Percentiles rank a stretch among this genome's conserved stretches.
These are phyloP conservation scores for Arvicanthis niloticus DNA, from an alignment of 2,113 vertebrate genomes.

Conservation along the genomic window DNA sequence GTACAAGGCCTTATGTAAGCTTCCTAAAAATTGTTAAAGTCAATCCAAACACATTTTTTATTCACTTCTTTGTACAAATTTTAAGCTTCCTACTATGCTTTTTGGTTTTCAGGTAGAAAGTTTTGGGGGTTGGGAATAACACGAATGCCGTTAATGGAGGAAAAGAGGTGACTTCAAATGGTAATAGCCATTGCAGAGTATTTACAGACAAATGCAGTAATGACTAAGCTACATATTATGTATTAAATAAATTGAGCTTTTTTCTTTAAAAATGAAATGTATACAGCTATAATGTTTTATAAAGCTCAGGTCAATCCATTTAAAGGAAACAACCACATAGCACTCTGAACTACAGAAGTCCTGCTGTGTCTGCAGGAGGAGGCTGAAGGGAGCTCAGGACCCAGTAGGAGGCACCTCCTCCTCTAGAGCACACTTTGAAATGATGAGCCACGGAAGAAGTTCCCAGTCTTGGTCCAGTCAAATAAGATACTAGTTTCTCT, in stretches of 20 bases:
- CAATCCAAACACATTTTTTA: not conserved
- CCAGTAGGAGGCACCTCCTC: not conserved
- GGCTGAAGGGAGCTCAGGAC: not conserved
- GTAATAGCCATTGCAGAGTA: not conserved
- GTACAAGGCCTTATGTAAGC: not conserved
- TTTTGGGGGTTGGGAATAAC: not conserved
- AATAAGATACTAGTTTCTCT: not conserved
- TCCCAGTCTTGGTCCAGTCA: no score
- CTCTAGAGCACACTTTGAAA: not conserved
- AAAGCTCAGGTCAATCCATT: not conserved
- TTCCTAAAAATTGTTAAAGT: not conserved
- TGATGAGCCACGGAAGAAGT: not conserved
- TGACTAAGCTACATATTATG: not conserved
- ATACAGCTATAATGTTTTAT: not conserved
- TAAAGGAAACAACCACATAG: not conserved
- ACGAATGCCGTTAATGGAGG: not conserved
- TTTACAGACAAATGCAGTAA: not conserved
- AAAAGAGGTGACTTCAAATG: not conserved
- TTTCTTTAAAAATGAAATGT: not conserved
- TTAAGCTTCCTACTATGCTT: not conserved
- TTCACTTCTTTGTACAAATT: not conserved
- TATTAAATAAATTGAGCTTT: not conserved
- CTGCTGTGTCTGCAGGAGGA: not conserved
- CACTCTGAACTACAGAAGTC: not conserved
- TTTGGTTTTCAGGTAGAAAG: not conserved